Evolutionary conservation across 2,797 vertebrate species (phyloP), one percentile per base, ranked within the genome.

Genomic region (Anabas testudineus): DNA sequence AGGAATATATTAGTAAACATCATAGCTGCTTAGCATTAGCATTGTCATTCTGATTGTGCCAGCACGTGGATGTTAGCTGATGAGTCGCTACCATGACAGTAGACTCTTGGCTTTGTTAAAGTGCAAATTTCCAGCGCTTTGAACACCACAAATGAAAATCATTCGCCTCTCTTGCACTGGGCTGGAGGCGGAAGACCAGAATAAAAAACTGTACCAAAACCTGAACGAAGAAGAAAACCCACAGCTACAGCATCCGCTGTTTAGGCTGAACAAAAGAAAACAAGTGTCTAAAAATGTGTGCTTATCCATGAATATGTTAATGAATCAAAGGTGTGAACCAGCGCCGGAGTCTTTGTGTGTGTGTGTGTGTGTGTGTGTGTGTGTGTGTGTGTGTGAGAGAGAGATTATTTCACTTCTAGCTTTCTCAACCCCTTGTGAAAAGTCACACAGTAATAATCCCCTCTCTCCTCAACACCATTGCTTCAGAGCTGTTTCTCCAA

Each of bases 371-470:
- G 12, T 6, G 24, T 21, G 30, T 19, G 10, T 6, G 24, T 21
- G 30, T 19, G 10, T 46, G 47, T 43, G 59, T 19, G 10, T 8
- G 24, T 21, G 30, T 37, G 10, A 18, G 4, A n/a, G 21, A 5
- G 48, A 53, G 24, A 49, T 47, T 42, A 49, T 39, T 78, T 83
- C 82, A 78, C 75, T 66, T 78, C 78, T 82, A 84, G 80, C 75
- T 71, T 84, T 90, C 85, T 78, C 91, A 90, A 74, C 73, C 43
- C 48, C 73, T 62, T 74, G 88, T 86, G 78, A 91, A 82, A 93
- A 91, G 78, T 93, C 89, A 81, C 89, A 90, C 83, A 65, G 80
- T 74, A 84, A 92, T 87, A 84, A 89, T 92, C 79, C 74, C 72
- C 60, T 74, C 67, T 75, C 68, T 71, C 53, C 57, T 68, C 61